Base-by-base conservation (phyloP, 2,888 invertebrate genomes). In the Oscheius sp. region DNA sequence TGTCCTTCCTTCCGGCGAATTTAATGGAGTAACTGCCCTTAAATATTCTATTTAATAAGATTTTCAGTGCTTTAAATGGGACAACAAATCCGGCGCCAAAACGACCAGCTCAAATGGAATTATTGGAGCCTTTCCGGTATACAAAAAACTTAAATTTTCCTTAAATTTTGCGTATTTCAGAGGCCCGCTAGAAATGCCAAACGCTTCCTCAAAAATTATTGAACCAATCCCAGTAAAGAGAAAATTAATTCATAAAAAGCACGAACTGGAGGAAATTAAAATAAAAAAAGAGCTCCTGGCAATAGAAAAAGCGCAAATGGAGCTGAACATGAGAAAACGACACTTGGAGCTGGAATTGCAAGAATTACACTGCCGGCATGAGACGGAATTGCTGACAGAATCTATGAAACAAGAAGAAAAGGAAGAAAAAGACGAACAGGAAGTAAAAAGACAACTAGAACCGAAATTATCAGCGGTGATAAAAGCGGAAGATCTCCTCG, bases 401-500 rank as follows among this genome's bases (percentile, higher is more conserved):
- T 21, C 21, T n/a, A 53, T 53, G 21, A 12, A 53, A 25, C 23
- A 53, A 53, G 18, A 53, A 7, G 53, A 53, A 25, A 21, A 21
- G 21, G 53, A 18, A 21, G 53, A 53, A 25, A 21, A 21, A 7
- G 53, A 18, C 18, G 53, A n/a, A n/a, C n/a, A n/a, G n/a, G n/a
- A n/a, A n/a, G n/a, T n/a, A n/a, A n/a, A n/a, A n/a, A n/a, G n/a
- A n/a, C n/a, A n/a, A 12, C 53, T 23, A 21, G 25, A 23, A 18
- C 9, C 53, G 9, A 21, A 25, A 16, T 12, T 53, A 25, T 21
- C 25, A 21, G 53, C 21, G 7, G n/a, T 23, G 16, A 53, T 53
- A 2, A 53, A 53, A 21, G 53, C 53, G 23, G 53, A 53, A 53
- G 53, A 53, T 53, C 53, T 53, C 53, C 12, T 53, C 18, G 53